Percentiles rank a stretch among this genome's conserved stretches.
These are phyloP conservation scores for Drosophila cracens DNA, from an alignment of 2,888 invertebrate species.

Conservation along the genomic window DNA sequence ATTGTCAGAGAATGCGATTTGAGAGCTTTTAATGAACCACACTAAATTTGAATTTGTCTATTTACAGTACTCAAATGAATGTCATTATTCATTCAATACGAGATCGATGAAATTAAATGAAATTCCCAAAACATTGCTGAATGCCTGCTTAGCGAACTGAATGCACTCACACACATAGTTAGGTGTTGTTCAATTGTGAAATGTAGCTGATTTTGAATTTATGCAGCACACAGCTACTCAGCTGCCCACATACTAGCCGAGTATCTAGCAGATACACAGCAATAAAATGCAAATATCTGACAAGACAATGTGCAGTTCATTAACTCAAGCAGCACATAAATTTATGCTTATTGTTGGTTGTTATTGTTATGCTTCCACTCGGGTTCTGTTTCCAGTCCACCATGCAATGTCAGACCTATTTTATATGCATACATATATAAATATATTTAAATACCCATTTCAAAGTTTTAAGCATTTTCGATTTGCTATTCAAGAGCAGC, in stretches of 20 bases:
- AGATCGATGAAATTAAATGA: neutral
- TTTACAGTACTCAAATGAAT: conserved; percentile 29
- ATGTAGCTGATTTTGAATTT: conserved; percentile 71
- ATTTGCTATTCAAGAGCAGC: conserved; percentile 6
- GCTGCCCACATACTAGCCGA: conserved; percentile 3
- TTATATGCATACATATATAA: conserved; percentile 1
- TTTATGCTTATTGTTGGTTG: conserved; percentile 54
- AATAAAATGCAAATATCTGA: conserved; percentile 45
- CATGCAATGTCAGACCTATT: conserved; percentile 25
- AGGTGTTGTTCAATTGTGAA: conserved; percentile 62
- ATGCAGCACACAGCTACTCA: conserved; percentile 38
- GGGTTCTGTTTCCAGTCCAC: conserved; percentile 13
- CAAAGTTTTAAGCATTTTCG: neutral
- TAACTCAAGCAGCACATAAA: conserved; percentile 56
- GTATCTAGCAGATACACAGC: conserved; percentile 14
- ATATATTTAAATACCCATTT: neutral
- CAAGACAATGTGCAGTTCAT: conserved; percentile 71
- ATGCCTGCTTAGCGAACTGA: conserved; percentile 36
- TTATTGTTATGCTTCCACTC: conserved; percentile 27
- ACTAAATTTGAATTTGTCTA: conserved; percentile 51
- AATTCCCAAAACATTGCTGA: conserved; percentile 7
- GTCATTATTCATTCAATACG: conserved; percentile 12
- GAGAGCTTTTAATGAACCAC: conserved; percentile 27
- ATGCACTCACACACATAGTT: conserved; percentile 6
- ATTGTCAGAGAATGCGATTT: conserved; percentile 10